These are phyloP conservation scores for Pseudochirops corinnae DNA, from an alignment of 2,797 vertebrate genomes.

Conservation along the genomic window DNA sequence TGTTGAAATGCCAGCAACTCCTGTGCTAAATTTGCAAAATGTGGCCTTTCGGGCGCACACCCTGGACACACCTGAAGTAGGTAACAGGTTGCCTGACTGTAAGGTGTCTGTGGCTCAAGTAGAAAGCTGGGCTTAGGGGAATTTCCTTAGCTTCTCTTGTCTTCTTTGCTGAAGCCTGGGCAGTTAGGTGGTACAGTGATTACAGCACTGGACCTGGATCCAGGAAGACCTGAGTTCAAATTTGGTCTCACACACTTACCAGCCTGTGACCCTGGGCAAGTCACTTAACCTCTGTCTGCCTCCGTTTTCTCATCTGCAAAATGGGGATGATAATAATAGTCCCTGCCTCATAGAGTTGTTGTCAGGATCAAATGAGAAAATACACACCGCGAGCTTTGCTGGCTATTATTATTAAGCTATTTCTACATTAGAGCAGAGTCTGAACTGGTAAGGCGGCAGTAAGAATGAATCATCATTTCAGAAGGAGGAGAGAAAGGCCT, in stretches of 20 bases:
- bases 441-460: neutral
- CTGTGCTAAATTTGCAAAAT: conserved; percentile 43
- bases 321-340: neutral
- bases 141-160: fast-evolving
- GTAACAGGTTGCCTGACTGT: neutral
- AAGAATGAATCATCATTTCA: neutral
- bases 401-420: neutral
- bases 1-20: conserved; percentile 50
- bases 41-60: neutral
- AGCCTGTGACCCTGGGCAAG: neutral
- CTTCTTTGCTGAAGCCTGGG: neutral
- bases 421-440: neutral
- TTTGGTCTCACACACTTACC: neutral
- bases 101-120: neutral
- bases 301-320: neutral
- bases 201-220: neutral
- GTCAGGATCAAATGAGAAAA: neutral
- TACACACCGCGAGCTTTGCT: neutral
- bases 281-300: neutral
- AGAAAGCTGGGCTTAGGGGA: neutral
- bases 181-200: neutral
- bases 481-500: neutral
- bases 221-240: neutral
- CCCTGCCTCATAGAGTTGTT: neutral
- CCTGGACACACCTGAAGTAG: neutral